These are phyloP conservation scores for Pyrgilauda ruficollis DNA, from an alignment of 2,113 vertebrate genomes.

Conservation along the genomic window DNA sequence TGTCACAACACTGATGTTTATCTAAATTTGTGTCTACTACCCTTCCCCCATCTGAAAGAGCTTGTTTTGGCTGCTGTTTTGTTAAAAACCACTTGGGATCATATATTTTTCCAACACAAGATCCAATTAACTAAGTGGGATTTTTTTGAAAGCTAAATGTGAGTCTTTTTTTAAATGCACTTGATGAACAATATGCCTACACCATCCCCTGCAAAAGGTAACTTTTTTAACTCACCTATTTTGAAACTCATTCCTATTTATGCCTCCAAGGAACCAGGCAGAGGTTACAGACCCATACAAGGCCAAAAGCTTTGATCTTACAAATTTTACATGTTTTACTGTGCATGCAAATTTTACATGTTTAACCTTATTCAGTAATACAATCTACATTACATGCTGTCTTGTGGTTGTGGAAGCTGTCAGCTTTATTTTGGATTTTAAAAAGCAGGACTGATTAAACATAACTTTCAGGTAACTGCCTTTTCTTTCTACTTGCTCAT, in stretches of 20 bases:
- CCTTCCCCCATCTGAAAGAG: constrained; percentile 29
- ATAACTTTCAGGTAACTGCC: not conserved
- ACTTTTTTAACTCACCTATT: not conserved
- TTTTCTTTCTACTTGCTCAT: not conserved
- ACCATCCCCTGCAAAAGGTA: not conserved
- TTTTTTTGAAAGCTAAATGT: not conserved
- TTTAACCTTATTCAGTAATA: not conserved
- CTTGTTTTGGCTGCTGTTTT: not conserved
- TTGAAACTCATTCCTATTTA: not conserved
- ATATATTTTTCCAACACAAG: not conserved
- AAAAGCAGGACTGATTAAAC: not conserved
- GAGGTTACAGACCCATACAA: not conserved
- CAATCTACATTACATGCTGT: not conserved
- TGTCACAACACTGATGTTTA: constrained; percentile 52
- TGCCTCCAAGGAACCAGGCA: not conserved
- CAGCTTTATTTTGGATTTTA: not conserved
- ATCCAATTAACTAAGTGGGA: not conserved
- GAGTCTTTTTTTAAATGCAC: not conserved
- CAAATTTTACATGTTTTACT: not conserved
- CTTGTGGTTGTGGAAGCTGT: not conserved
- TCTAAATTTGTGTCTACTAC: constrained; percentile 38
- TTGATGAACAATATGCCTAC: not conserved
- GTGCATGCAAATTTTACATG: not conserved
- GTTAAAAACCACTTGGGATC: constrained; percentile 10
- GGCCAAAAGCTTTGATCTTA: not conserved